phyloP scores from a whole-genome alignment of 2,113 vertebrate genomes.

The Ciconia boyciana region DNA sequence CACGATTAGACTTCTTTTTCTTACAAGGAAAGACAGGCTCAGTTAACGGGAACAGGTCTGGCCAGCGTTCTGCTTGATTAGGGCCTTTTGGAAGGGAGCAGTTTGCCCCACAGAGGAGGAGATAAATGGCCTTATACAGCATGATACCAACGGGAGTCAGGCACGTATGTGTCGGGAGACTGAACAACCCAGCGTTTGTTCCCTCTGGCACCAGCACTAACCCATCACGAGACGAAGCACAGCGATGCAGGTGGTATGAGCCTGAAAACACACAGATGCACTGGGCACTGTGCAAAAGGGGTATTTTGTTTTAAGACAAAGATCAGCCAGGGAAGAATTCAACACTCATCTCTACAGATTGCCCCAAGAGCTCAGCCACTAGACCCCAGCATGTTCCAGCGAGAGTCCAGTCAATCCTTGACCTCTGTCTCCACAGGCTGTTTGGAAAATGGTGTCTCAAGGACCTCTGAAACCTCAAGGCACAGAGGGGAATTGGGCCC shows the following conservation, averaged over 20 bases:
- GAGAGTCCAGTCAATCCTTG: background rate
- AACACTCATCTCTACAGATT: background rate
- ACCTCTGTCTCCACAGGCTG: background rate
- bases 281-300: background rate
- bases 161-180: background rate
- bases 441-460: background rate
- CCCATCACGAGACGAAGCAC: background rate
- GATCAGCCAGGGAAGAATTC: background rate
- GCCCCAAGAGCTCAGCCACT: background rate
- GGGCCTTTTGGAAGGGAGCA: constrained; percentile 68
- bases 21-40: constrained; percentile 40
- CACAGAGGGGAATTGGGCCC: background rate
- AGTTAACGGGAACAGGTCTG: constrained; percentile 47
- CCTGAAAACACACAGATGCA: background rate
- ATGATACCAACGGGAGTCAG: background rate
- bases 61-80: constrained; percentile 55
- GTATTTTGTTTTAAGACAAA: background rate
- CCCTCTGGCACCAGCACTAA: background rate
- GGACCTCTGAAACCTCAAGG: background rate
- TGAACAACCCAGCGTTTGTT: constrained; percentile 34
- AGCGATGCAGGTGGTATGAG: background rate
- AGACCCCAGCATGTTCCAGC: background rate
- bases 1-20: constrained; percentile 29
- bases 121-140: constrained; percentile 5
- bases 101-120: background rate